Evolutionary conservation across 2,113 vertebrate species (phyloP).

Genomic region (Macquaria ambigua): DNA sequence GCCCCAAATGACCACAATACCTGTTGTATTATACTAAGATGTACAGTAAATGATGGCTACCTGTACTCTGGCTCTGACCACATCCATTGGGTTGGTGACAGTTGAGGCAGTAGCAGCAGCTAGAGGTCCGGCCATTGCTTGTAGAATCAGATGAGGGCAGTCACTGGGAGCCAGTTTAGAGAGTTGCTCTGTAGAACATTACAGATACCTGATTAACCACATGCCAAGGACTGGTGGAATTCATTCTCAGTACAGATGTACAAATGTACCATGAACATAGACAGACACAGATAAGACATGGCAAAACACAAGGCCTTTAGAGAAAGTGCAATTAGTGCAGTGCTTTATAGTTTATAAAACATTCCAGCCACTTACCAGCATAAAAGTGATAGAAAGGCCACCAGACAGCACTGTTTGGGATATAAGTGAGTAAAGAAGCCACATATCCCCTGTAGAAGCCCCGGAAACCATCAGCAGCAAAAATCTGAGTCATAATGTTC

Average conservation of each 20-base stretch:
- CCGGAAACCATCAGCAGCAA: constrained; percentile 89
- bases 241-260: neutral
- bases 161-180: constrained; percentile 91
- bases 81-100: constrained; percentile 98
- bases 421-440: constrained; percentile 96
- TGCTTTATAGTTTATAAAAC: neutral
- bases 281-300: neutral
- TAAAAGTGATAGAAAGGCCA: constrained; percentile 99
- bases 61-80: constrained; percentile 96
- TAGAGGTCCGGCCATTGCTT: constrained; percentile 93
- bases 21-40: neutral
- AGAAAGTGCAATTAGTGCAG: neutral
- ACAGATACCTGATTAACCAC: constrained; percentile 15
- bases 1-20: neutral
- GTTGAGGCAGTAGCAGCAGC: constrained; percentile 95
- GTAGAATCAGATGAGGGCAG: constrained; percentile 95
- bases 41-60: constrained; percentile 69
- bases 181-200: constrained; percentile 89
- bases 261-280: neutral
- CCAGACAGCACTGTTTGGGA: constrained; percentile 98
- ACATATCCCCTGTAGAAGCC: constrained; percentile 98
- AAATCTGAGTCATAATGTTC: constrained; percentile 93
- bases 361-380: constrained; percentile 84
- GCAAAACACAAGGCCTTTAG: neutral
- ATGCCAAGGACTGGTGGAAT: neutral